These are phyloP conservation scores for Rhineura floridana DNA, from an alignment of 2,113 vertebrate species.

Conservation along the genomic window DNA sequence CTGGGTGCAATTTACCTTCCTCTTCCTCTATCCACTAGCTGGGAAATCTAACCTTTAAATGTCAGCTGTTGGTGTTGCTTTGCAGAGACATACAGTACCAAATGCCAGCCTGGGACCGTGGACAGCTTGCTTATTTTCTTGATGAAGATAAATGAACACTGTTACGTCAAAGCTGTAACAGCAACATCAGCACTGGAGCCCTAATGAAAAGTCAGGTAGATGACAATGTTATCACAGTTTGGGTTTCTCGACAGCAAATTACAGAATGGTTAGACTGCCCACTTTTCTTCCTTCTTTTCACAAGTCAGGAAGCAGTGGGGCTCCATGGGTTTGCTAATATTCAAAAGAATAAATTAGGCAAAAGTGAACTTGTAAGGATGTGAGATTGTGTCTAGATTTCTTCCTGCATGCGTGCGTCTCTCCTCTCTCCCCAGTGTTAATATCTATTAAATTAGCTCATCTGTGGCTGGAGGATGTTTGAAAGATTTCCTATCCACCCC, in stretches of 20 bases:
- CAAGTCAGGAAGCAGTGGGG: neutral
- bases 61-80: accelerated
- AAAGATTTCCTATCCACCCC: neutral
- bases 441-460: neutral
- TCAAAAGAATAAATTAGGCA: neutral
- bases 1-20: neutral
- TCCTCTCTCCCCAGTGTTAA: neutral
- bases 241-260: slow-evolving; percentile 39
- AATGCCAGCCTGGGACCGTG: neutral
- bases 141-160: slow-evolving; percentile 6
- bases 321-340: neutral
- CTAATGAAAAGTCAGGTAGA: slow-evolving; percentile 40
- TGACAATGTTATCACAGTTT: neutral
- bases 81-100: accelerated
- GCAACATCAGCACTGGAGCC: slow-evolving; percentile 3
- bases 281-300: neutral
- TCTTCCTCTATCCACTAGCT: accelerated
- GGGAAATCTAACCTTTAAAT: neutral
- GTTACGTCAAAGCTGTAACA: slow-evolving; percentile 6
- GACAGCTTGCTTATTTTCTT: neutral
- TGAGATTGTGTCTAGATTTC: neutral
- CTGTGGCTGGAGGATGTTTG: neutral
- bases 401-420: neutral
- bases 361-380: neutral
- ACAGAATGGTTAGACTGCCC: slow-evolving; percentile 18